These are phyloP conservation scores for Epirrhoe alternata DNA, from an alignment of 2,888 invertebrate species.

Conservation along the genomic window DNA sequence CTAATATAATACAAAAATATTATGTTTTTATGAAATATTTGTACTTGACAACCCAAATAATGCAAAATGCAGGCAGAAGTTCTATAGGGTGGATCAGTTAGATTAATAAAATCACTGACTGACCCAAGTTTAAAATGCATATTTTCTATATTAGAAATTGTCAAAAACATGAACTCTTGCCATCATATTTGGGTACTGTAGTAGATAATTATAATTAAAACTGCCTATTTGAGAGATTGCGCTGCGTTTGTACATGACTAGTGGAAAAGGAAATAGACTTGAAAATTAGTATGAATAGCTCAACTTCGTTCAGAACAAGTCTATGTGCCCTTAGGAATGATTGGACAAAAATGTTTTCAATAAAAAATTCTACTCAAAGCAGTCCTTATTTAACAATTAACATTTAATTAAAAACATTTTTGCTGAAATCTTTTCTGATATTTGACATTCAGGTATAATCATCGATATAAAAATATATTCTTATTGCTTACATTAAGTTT, in stretches of 20 bases:
- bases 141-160: not conserved
- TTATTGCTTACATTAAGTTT: slow-evolving; percentile 46
- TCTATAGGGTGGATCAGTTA: not conserved
- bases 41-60: slow-evolving; percentile 33
- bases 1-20: slow-evolving; percentile 48
- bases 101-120: not conserved
- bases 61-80: slow-evolving; percentile 16
- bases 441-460: slow-evolving; percentile 54
- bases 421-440: slow-evolving; percentile 67
- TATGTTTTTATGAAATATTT: slow-evolving; percentile 30
- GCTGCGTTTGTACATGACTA: slow-evolving; percentile 78
- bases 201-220: slow-evolving; percentile 52
- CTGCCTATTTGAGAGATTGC: slow-evolving; percentile 67
- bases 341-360: slow-evolving; percentile 59
- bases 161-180: slow-evolving; percentile 12
- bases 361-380: slow-evolving; percentile 40
- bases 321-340: slow-evolving; percentile 54
- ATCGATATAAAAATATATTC: slow-evolving; percentile 50
- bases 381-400: slow-evolving; percentile 46
- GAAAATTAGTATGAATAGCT: slow-evolving; percentile 33
- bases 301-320: slow-evolving; percentile 44
- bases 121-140: not conserved
- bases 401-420: slow-evolving; percentile 58
- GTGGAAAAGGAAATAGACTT: slow-evolving; percentile 62
- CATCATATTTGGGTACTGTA: slow-evolving; percentile 8